Evolutionary conservation across 2,888 invertebrate species (phyloP).

Genomic region (Empis stercorea): DNA sequence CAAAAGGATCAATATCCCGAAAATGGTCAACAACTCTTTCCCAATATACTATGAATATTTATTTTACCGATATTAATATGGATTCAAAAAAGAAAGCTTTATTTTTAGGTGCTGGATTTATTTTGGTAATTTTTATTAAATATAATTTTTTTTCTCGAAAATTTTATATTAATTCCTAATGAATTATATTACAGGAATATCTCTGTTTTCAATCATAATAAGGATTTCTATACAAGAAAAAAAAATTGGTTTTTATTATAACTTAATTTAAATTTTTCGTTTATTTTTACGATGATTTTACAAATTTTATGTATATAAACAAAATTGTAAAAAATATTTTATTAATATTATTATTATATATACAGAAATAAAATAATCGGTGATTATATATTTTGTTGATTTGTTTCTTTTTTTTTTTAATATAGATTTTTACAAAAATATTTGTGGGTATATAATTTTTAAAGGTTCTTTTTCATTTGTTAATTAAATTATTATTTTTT

Average conservation of each 20-base stretch:
- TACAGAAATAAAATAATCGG: too few species aligned
- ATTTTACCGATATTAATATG: conserved; percentile 55
- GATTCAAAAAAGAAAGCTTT: conserved; percentile 68
- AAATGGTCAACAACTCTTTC: conserved; percentile 56
- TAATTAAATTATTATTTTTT: too few species aligned
- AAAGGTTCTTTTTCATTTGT: too few species aligned
- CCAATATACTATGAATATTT: conserved; percentile 60
- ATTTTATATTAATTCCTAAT: not conserved
- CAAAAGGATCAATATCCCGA: conserved; percentile 54
- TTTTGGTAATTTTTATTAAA: conserved; percentile 49
- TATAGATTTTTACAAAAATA: too few species aligned
- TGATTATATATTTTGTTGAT: too few species aligned
- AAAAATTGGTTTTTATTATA: too few species aligned
- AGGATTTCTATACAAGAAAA: not conserved
- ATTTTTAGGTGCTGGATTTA: conserved; percentile 66
- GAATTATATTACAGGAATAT: conserved; percentile 25
- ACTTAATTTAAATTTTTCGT: too few species aligned
- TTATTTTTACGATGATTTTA: too few species aligned
- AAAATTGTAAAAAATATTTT: not conserved
- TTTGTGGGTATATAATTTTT: too few species aligned
- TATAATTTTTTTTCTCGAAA: not conserved
- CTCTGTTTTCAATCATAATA: conserved; percentile 27
- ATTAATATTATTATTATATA: not conserved
- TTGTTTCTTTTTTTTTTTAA: too few species aligned
- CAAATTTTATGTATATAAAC: not conserved